Conservation (phyloP, 1,140 invertebrate species). For the Akabosia matsudoensis region DNA sequence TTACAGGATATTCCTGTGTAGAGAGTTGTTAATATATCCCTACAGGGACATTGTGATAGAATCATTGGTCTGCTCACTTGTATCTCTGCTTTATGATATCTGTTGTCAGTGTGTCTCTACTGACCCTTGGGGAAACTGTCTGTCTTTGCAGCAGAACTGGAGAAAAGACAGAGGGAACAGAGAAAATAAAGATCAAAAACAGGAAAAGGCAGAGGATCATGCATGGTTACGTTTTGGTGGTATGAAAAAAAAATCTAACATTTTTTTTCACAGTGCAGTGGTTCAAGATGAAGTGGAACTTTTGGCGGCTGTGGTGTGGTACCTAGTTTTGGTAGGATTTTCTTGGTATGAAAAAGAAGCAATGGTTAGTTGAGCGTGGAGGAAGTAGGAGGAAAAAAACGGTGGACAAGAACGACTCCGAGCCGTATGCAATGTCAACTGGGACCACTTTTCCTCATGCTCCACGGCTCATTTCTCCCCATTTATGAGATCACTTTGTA, state of each 20-base stretch:
- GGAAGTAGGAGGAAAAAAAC: neutral
- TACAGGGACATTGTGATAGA: conserved; percentile 22
- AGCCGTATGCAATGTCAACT: neutral
- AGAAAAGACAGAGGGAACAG: neutral
- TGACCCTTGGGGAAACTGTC: conserved; percentile 24
- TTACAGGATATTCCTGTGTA: neutral
- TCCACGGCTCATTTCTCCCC: conserved; percentile 23
- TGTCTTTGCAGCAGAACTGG: conserved; percentile 15
- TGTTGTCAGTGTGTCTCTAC: conserved; percentile 19
- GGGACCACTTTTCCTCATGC: conserved; percentile 23
- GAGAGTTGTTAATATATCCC: conserved; percentile 23
- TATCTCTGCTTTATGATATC: conserved; percentile 23
- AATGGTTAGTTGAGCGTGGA: neutral
- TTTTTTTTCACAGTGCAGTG: no score
- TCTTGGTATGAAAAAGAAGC: neutral
- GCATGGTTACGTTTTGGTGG: neutral
- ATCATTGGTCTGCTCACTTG: conserved; percentile 24
- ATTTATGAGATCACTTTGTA: conserved; percentile 18
- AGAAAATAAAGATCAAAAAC: neutral
- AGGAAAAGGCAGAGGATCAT: conserved; percentile 6
- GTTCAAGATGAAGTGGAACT: neutral
- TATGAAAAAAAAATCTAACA: neutral
- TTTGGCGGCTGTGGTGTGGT: neutral
- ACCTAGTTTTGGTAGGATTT: neutral
- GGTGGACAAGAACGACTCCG: conserved; percentile 3